Base-by-base conservation (phyloP, 2,888 invertebrate genomes). In the Allophyes oxyacanthae region DNA sequence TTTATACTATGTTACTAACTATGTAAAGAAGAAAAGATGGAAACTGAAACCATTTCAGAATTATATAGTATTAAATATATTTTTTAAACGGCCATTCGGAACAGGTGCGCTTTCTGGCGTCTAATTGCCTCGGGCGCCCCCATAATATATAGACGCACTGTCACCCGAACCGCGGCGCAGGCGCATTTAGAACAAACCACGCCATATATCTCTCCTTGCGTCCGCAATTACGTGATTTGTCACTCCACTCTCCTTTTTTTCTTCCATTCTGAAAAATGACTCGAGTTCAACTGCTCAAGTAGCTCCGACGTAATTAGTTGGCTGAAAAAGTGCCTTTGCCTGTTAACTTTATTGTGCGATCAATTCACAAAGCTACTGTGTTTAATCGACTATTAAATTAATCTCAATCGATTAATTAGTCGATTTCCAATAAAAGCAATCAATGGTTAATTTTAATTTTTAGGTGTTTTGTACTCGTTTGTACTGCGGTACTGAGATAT, bases 141-240 rank as follows among this genome's bases (percentile, higher is more conserved):
- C 68, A 67, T 87, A 86, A 87, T 85, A 86, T 88, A 88, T 86
- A 84, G 84, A 74, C 74, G 70, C 69, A 71, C 79, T 81, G 86
- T 83, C 85, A 82, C 78, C 83, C 81, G 72, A 81, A 79, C 82
- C 77, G 73, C 79, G 72, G 75, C 85, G 85, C 83, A 77, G 82
- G 88, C 89, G 83, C 87, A 90, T 91, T 91, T 92, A 90, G 90
- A 92, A 90, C 90, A 86, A 89, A 89, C 89, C 87, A 81, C 81
- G 85, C 90, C 88, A 92, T 93, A 92, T 88, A 87, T 93, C 92
- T 92, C 91, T 89, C 89, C 83, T 80, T 88, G 87, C 91, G 88
- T 86, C 88, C 87, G 88, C 92, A 91, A 92, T 92, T 91, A 90
- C 90, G 90, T 92, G 91, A 93, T 93, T 93, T 93, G 93, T 93